Percentiles rank a stretch among this genome's conserved stretches.
These are phyloP conservation scores for Hippoglossus hippoglossus DNA, from an alignment of 2,797 vertebrate genomes.

Conservation along the genomic window DNA sequence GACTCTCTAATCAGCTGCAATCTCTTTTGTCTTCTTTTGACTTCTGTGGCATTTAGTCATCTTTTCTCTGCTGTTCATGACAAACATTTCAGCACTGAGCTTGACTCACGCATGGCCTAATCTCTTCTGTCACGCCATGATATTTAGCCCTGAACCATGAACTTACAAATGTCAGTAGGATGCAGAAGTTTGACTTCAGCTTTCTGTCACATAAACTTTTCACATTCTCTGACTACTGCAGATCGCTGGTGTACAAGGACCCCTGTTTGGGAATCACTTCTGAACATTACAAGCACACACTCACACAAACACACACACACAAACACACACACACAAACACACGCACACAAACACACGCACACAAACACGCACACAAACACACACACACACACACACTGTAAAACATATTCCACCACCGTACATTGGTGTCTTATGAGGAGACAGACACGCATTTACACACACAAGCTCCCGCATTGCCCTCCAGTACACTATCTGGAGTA, in stretches of 20 bases:
- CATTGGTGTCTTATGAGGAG: conserved; percentile 14
- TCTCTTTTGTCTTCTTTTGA: no score
- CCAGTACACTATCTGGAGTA: conserved; percentile 52
- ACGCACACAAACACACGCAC: conserved; percentile 21
- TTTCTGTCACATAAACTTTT: no score
- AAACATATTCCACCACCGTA: background rate
- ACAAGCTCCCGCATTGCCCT: conserved; percentile 25
- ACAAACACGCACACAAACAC: conserved; percentile 16
- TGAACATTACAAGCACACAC: conserved; percentile 11
- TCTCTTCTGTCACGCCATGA: background rate
- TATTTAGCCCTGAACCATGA: background rate
- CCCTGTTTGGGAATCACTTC: background rate
- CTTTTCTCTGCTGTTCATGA: no score
- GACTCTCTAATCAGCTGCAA: no score
- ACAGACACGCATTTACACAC: conserved; percentile 15
- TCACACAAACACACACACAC: conserved; percentile 17
- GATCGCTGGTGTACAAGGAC: background rate
- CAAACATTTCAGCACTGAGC: no score
- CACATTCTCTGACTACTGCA: background rate
- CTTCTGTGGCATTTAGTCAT: no score
- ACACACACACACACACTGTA: conserved; percentile 15
- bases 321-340: no score
- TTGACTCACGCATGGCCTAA: no score
- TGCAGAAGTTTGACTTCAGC: background rate
- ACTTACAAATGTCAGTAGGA: background rate